Conservation (phyloP, 2,888 invertebrate genomes). For the Chrysina gloriosa region DNA sequence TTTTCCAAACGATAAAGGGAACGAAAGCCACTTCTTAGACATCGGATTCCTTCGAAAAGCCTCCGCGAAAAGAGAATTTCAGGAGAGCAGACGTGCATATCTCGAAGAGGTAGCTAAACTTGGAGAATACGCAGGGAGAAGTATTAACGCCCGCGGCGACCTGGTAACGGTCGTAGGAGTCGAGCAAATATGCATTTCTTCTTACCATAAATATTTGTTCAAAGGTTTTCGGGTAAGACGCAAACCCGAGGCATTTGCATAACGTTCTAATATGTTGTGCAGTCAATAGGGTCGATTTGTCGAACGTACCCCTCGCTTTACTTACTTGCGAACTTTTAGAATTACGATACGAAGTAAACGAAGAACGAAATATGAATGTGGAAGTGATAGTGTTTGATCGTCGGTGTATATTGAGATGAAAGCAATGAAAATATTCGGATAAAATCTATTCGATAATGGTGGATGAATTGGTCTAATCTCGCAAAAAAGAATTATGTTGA, state of each 20-base stretch:
- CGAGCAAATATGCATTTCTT: slow-evolving; percentile 50
- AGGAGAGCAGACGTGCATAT: too few species aligned
- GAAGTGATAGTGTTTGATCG: too few species aligned
- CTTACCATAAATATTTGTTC: slow-evolving; percentile 51
- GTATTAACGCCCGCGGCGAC: slow-evolving; percentile 35
- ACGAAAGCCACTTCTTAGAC: neutral
- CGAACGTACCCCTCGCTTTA: too few species aligned
- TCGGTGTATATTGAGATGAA: too few species aligned
- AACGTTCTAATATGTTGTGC: slow-evolving; percentile 30
- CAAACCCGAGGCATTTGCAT: slow-evolving; percentile 33
- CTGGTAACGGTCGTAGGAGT: neutral
- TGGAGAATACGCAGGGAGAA: slow-evolving; percentile 24
- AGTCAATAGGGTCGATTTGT: slow-evolving; percentile 36
- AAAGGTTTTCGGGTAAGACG: slow-evolving; percentile 48
- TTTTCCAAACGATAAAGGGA: too few species aligned
- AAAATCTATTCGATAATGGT: too few species aligned
- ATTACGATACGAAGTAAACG: too few species aligned
- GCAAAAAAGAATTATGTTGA: too few species aligned
- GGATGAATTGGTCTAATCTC: too few species aligned
- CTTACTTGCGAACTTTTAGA: too few species aligned
- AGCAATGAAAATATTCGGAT: too few species aligned
- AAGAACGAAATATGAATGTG: too few species aligned
- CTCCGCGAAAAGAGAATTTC: neutral
- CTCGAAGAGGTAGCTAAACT: slow-evolving; percentile 20
- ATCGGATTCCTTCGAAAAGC: neutral